Evolutionary conservation across 2,888 invertebrate genomes (phyloP).

Genomic region (Rambutsinella grinnellia): DNA sequence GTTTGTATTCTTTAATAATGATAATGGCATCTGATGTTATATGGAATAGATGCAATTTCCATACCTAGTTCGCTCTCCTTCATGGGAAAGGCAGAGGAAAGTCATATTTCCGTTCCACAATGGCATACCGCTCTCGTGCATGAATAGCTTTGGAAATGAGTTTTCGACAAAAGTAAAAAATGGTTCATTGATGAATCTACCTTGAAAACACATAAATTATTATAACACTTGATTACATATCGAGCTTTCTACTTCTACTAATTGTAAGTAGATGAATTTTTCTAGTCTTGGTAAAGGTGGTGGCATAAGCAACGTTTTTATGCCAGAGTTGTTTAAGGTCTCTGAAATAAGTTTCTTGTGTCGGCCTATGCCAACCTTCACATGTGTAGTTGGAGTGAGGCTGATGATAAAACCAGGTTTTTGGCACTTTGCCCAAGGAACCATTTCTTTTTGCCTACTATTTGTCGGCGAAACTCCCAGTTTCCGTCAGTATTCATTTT

Average conservation of each 20-base stretch:
- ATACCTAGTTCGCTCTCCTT: background rate
- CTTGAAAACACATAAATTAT: constrained; percentile 19
- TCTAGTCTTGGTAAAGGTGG: constrained; percentile 7
- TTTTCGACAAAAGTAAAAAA: constrained; percentile 5
- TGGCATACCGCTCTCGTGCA: constrained; percentile 12
- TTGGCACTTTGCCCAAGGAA: constrained; percentile 59
- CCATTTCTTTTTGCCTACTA: constrained; percentile 39
- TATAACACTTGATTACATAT: constrained; percentile 10
- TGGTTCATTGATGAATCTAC: constrained; percentile 26
- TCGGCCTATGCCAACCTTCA: constrained; percentile 32
- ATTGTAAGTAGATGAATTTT: background rate
- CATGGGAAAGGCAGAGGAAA: background rate
- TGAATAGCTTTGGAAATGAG: constrained; percentile 26
- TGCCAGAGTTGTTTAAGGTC: constrained; percentile 31
- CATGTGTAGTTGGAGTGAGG: background rate
- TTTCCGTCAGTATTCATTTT: constrained; percentile 56
- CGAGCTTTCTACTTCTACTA: constrained; percentile 17
- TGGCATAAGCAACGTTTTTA: constrained; percentile 17
- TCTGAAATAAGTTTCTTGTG: constrained; percentile 28
- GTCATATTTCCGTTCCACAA: constrained; percentile 4
- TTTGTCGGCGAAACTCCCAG: constrained; percentile 38
- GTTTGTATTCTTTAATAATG: background rate
- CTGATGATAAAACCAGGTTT: constrained; percentile 43
- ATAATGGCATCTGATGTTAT: background rate
- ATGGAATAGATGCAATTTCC: background rate